These are phyloP conservation scores for Jordanella pulchra DNA, from an alignment of 2,797 vertebrate species.

Conservation along the genomic window DNA sequence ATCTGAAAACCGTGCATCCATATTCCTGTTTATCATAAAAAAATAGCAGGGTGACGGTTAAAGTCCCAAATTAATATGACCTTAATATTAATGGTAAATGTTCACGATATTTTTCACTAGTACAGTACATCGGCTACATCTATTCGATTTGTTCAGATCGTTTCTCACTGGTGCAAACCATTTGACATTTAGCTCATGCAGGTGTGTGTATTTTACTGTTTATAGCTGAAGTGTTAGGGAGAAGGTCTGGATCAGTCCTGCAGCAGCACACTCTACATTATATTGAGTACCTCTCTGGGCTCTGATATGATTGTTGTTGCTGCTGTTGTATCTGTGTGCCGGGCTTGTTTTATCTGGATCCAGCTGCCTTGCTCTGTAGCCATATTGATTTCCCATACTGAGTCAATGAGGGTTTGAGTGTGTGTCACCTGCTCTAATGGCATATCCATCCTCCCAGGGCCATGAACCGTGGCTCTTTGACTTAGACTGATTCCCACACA, in stretches of 20 bases:
- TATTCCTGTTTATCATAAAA: too few relatives aligned
- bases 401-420: slow-evolving; percentile 79
- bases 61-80: too few relatives aligned
- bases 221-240: slow-evolving; percentile 1
- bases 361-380: slow-evolving; percentile 61
- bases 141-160: slow-evolving; percentile 40
- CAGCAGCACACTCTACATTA: slow-evolving; percentile 29
- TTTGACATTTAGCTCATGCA: slow-evolving; percentile 61
- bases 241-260: slow-evolving; percentile 16
- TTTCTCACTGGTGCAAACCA: slow-evolving; percentile 30
- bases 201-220: slow-evolving; percentile 39
- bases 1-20: too few relatives aligned
- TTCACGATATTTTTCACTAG: not conserved
- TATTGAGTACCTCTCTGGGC: slow-evolving; percentile 39
- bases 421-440: slow-evolving; percentile 75
- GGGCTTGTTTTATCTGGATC: slow-evolving; percentile 53
- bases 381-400: slow-evolving; percentile 79
- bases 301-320: slow-evolving; percentile 55
- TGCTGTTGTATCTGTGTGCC: slow-evolving; percentile 50
- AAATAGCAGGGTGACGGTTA: too few relatives aligned
- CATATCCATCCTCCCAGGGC: slow-evolving; percentile 73
- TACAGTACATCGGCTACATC: slow-evolving; percentile 28
- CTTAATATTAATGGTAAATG: not conserved
- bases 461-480: slow-evolving; percentile 54
- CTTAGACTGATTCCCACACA: slow-evolving; percentile 46